phyloP scores from a whole-genome alignment of 2,113 vertebrate genomes.

The Sorex araneus region DNA sequence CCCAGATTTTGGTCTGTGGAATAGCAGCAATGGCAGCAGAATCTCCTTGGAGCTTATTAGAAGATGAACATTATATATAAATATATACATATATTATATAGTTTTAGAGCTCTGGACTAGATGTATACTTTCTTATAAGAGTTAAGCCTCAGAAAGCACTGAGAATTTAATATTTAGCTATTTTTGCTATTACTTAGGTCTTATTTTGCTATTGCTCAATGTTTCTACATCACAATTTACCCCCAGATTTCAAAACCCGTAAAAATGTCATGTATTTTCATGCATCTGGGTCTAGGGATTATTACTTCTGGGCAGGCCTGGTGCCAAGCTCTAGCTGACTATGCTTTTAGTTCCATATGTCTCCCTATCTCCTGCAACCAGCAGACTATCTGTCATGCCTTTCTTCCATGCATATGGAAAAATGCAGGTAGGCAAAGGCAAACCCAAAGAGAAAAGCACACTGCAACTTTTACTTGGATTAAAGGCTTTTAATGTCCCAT shows the following conservation, averaged over 20 bases:
- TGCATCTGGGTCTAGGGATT: background rate
- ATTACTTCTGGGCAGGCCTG: background rate
- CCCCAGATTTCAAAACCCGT: background rate
- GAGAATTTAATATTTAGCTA: background rate
- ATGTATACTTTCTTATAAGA: constrained; percentile 1
- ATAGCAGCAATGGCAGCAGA: background rate
- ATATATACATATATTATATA: background rate
- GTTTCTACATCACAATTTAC: background rate
- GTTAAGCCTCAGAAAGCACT: constrained; percentile 14
- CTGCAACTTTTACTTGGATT: background rate
- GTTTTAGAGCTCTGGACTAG: background rate
- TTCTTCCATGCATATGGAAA: background rate
- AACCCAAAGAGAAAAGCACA: background rate
- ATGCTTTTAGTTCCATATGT: background rate
- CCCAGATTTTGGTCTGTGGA: background rate
- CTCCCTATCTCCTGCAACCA: background rate
- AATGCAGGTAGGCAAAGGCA: background rate
- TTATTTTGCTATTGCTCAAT: background rate
- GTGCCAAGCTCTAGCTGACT: background rate
- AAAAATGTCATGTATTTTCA: background rate
- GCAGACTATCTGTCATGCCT: background rate
- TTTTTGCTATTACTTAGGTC: background rate
- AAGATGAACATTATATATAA: constrained; percentile 32
- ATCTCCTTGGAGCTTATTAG: background rate
- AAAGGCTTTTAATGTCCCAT: background rate